phyloP scores from a whole-genome alignment of 2,888 invertebrate species.

The Apeira syringaria region DNA sequence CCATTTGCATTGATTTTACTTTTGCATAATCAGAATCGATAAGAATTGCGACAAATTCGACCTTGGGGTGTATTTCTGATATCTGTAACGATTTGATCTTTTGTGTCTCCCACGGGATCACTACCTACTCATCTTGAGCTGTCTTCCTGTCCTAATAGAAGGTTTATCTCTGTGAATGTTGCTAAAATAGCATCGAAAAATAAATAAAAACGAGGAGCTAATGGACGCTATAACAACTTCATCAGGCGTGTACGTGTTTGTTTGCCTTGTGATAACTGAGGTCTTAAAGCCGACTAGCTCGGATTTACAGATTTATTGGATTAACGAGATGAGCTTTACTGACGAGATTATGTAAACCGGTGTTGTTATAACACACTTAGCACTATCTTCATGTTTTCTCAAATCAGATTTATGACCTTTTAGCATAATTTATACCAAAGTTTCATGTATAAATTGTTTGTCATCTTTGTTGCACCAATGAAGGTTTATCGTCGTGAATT shows the following conservation, averaged over 20 bases:
- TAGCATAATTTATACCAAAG: conserved; percentile 2
- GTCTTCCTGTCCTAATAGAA: conserved; percentile 4
- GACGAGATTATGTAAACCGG: conserved; percentile 24
- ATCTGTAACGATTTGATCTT: no score
- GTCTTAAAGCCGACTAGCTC: conserved; percentile 28
- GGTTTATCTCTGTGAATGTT: conserved; percentile 5
- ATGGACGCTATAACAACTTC: conserved; percentile 29
- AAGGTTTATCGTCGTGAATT: no score
- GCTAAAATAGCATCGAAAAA: conserved; percentile 24
- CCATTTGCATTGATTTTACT: neutral
- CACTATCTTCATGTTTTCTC: conserved; percentile 18
- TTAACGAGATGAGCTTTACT: conserved; percentile 25
- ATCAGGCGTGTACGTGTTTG: conserved; percentile 18
- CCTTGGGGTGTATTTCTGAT: neutral
- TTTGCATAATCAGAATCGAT: conserved; percentile 1
- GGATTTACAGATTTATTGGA: conserved; percentile 32
- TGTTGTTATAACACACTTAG: conserved; percentile 22
- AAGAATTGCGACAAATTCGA: neutral
- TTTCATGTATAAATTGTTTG: no score
- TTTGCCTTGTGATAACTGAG: conserved; percentile 35
- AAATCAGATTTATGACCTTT: conserved; percentile 10
- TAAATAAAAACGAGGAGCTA: conserved; percentile 26
- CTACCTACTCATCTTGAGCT: conserved; percentile 7
- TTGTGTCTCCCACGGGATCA: conserved; percentile 3
- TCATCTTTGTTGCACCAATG: no score